phyloP scores from a whole-genome alignment of 2,797 vertebrate species.

The Nyctalus aviator region DNA sequence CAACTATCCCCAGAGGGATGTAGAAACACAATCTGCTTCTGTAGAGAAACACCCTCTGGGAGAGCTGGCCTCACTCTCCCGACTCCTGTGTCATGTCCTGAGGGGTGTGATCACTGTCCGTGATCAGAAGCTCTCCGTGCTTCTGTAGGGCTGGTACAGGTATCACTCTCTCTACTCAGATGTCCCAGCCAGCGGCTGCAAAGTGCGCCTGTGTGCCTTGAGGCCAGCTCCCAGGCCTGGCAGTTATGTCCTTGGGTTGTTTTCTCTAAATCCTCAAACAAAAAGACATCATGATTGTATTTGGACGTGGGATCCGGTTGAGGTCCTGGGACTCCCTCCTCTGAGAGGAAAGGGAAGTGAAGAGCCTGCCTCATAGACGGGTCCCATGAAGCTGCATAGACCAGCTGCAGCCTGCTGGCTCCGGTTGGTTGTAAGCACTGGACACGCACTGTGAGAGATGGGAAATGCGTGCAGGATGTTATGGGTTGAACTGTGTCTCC shows the following conservation, averaged over 20 bases:
- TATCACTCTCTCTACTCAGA: background rate
- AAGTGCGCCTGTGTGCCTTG: background rate
- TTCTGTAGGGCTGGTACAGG: background rate
- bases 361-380: background rate
- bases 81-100: background rate
- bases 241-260: background rate
- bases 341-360: background rate
- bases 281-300: background rate
- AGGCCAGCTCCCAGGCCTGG: background rate
- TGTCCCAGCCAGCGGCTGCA: background rate
- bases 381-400: background rate
- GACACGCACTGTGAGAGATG: background rate
- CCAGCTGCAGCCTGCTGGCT: background rate
- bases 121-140: background rate
- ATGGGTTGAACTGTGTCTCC: background rate
- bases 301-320: background rate
- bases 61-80: background rate
- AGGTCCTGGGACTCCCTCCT: background rate
- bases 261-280: background rate
- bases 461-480: background rate
- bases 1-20: background rate
- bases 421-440: background rate
- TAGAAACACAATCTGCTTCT: background rate
- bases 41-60: background rate
- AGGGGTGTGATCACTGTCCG: background rate